These are phyloP conservation scores for Epizoanthus rinbou DNA, from an alignment of 92 coral and sea anemone genomes.

Conservation along the genomic window DNA sequence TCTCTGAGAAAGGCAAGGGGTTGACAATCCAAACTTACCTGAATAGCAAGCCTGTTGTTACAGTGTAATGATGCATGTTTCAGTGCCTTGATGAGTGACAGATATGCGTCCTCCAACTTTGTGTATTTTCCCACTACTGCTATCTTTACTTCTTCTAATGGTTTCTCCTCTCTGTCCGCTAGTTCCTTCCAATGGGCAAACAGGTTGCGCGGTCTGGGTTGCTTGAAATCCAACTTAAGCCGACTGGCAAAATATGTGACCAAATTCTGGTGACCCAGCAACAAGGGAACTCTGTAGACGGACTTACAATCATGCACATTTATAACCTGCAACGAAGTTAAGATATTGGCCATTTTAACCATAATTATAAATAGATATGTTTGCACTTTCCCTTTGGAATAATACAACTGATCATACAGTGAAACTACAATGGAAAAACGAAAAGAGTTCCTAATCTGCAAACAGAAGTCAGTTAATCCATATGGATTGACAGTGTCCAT, in stretches of 20 bases:
- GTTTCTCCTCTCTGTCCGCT: slow-evolving; percentile 93
- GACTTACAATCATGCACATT: slow-evolving; percentile 96
- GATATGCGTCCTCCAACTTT: slow-evolving; percentile 88
- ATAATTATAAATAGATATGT: too few species aligned
- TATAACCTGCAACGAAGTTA: slow-evolving; percentile 69
- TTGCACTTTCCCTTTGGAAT: too few species aligned
- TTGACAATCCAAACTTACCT: slow-evolving; percentile 51
- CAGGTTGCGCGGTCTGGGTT: slow-evolving; percentile 71
- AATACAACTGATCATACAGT: too few species aligned
- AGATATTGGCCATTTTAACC: too few species aligned
- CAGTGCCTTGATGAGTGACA: slow-evolving; percentile 92
- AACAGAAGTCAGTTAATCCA: too few species aligned
- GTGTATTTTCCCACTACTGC: slow-evolving; percentile 97
- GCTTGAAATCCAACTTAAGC: slow-evolving; percentile 65
- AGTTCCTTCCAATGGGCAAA: slow-evolving; percentile 89
- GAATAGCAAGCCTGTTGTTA: slow-evolving; percentile 76
- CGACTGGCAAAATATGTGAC: slow-evolving; percentile 81
- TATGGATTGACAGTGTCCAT: too few species aligned
- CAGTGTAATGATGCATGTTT: slow-evolving; percentile 94
- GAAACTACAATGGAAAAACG: too few species aligned
- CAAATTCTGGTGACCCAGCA: slow-evolving; percentile 76
- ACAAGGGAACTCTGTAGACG: slow-evolving; percentile 88
- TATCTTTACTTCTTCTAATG: slow-evolving; percentile 80
- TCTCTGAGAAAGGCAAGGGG: too few species aligned
- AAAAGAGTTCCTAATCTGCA: too few species aligned